Evolutionary conservation across 2,888 invertebrate genomes (phyloP), one percentile per base, ranked within the genome.

Genomic region (Osmoderma eremita): DNA sequence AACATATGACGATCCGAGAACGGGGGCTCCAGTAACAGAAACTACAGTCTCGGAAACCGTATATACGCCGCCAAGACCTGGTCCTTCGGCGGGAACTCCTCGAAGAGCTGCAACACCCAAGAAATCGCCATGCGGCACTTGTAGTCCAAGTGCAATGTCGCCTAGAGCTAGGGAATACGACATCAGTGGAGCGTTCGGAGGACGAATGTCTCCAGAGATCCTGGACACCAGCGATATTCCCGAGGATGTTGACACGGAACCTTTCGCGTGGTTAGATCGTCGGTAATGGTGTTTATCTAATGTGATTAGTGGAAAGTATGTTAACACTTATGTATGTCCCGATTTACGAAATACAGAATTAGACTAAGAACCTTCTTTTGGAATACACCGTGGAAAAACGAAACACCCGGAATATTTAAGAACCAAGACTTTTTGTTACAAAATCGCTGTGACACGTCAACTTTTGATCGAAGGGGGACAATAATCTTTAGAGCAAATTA

Each of bases 211-310:
- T 18, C 58, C 70, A 8, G 53, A 42, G 6, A 62, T 67, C 10
- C 36, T 70, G 17, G 71, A 71, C 30, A 72, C 71, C 12, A 69
- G 69, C 41, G 68, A 67, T 18, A 73, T 72, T 61, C 69, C 65
- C 4, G 62, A 65, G 30, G 65, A 68, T 36, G 54, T 63, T 15
- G 68, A 69, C 20, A 56, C 50, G n/a, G 69, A 69, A 50, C 68
- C 65, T 2, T 64, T 64, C 13, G 17, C n/a, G n/a, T 64, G 64
- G 67, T 39, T 67, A 38, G 48, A 51, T 68, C 42, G 24, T 42
- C 42, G 13, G 45, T 48, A 13, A 48, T 30, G 12, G 17, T 30
- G 24, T 10, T 30, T 30, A 39, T 17, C 12, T 8, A 18, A 30
- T 18, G 20, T 30, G 13, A 48, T 18, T 45, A 48, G 58, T 61